Conservation (phyloP, 2,888 invertebrate species). For the Melitaea athalia region DNA sequence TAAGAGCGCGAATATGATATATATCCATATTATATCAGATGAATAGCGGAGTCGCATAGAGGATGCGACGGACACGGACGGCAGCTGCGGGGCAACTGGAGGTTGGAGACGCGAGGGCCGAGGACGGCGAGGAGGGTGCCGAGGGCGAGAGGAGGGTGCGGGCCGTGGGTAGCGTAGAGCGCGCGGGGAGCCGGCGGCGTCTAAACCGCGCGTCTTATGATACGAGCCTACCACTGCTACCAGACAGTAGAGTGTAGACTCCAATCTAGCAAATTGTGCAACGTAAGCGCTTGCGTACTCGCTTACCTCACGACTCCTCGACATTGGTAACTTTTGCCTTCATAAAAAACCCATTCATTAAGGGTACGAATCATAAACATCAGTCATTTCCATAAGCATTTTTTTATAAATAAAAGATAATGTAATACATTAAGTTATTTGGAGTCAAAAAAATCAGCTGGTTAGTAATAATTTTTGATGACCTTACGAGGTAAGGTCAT, state of each 20-base stretch:
- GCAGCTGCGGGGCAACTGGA: constrained; percentile 79
- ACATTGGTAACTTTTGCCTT: neutral
- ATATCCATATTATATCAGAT: constrained; percentile 79
- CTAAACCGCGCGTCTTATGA: constrained; percentile 67
- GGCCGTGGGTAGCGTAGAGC: constrained; percentile 43
- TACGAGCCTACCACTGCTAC: constrained; percentile 32
- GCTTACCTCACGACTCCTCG: constrained; percentile 34
- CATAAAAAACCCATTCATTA: constrained; percentile 39
- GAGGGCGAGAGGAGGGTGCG: constrained; percentile 42
- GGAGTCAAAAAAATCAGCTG: too few relatives aligned
- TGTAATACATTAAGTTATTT: neutral
- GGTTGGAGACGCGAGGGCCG: constrained; percentile 59
- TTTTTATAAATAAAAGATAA: neutral
- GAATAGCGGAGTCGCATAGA: constrained; percentile 71
- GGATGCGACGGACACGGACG: constrained; percentile 77
- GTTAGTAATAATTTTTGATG: too few relatives aligned
- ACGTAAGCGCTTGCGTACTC: constrained; percentile 74
- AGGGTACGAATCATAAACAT: constrained; percentile 41
- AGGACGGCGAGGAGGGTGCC: constrained; percentile 41
- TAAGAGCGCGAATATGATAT: constrained; percentile 76
- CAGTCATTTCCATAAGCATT: neutral
- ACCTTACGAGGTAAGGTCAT: too few relatives aligned
- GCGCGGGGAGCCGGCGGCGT: constrained; percentile 55
- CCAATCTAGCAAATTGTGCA: constrained; percentile 56
- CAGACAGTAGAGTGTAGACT: constrained; percentile 37